These are phyloP conservation scores for Aphidius gifuensis DNA, from an alignment of 1,140 invertebrate genomes.

Conservation along the genomic window DNA sequence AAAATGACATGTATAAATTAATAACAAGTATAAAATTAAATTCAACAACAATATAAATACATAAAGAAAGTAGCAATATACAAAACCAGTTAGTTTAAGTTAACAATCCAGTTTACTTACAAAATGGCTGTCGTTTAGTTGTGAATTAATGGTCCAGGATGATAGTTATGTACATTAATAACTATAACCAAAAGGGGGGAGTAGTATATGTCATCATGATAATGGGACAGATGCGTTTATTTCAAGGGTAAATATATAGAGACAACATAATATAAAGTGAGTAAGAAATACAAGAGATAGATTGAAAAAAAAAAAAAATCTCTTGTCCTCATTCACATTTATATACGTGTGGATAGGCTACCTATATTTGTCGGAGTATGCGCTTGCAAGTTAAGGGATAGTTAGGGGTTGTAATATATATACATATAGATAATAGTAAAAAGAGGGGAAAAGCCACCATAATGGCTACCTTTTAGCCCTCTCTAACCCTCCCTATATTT, in stretches of 20 bases:
- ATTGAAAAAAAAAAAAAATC: conserved; percentile 19
- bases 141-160: conserved; percentile 53
- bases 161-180: conserved; percentile 1
- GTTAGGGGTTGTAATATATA: too few relatives aligned
- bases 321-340: conserved; percentile 26
- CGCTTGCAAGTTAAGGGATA: background rate
- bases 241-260: conserved; percentile 23
- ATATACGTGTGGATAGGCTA: conserved; percentile 17
- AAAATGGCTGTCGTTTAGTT: conserved; percentile 57
- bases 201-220: conserved; percentile 34
- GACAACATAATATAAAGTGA: too few relatives aligned
- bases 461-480: conserved; percentile 28
- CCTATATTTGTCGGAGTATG: too few relatives aligned
- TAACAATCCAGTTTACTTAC: conserved; percentile 57
- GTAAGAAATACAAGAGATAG: too few relatives aligned
- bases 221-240: conserved; percentile 53
- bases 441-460: background rate
- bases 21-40: too few relatives aligned
- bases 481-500: conserved; percentile 19
- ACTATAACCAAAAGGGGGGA: background rate
- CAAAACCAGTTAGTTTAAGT: conserved; percentile 54
- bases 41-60: too few relatives aligned
- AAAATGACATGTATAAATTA: too few relatives aligned
- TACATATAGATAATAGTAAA: too few relatives aligned
- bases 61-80: too few relatives aligned